Evolutionary conservation across 2,888 invertebrate species (phyloP), one percentile per base, ranked within the genome.

Genomic region (Eupeodes luniger): DNA sequence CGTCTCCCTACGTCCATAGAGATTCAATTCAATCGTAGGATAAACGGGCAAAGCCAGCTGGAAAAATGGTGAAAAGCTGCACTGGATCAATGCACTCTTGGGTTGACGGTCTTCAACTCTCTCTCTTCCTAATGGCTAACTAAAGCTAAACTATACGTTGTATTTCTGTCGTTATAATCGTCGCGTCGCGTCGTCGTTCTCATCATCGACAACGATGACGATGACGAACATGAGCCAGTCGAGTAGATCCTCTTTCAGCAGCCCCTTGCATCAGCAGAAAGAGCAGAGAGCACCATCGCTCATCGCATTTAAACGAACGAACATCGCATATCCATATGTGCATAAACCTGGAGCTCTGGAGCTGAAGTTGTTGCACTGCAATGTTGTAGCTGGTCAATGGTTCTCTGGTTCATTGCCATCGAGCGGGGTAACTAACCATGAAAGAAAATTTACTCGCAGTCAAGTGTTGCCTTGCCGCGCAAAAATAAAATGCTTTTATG

Each of bases 341-440:
- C 27, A 27, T 27, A 27, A 27, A 27, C 27, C 27, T 27, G 27
- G 27, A 27, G 27, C 27, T 40, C 81, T 59, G 72, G 81, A 81
- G 77, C 85, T 81, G 84, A 67, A 69, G 84, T 75, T 83, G 81
- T 89, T 79, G 78, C 44, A 61, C 55, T 80, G 51, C 76, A 51
- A 70, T 81, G 78, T 61, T 83, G 90, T 90, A 91, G 90, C 91
- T 91, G 93, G 93, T 93, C 93, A 93, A 92, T 93, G 93, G 93
- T 93, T 93, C 93, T 93, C 93, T 93, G 93, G 93, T 93, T 93
- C 93, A 93, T 93, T 93, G 93, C 93, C 93, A 93, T 93, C 92
- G 91, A 91, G 91, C 92, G 92, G 92, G 92, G 93, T 93, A 93
- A 93, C 92, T 92, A 93, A 93, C 93, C 93, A 88, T 88, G 85